These are phyloP conservation scores for Crematogaster levior DNA, from an alignment of 2,888 invertebrate genomes.

Conservation along the genomic window DNA sequence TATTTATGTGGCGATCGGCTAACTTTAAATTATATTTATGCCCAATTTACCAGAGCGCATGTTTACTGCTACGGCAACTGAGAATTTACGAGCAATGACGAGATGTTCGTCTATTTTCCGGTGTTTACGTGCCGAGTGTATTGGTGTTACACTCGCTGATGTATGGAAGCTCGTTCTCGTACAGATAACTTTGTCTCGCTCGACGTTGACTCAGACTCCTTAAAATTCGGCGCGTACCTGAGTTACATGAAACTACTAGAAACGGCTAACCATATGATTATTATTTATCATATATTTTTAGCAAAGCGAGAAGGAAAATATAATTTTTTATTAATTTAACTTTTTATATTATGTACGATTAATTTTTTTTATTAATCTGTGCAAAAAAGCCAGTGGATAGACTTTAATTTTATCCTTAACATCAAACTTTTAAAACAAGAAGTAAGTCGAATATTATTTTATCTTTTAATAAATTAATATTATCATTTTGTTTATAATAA, in stretches of 20 bases:
- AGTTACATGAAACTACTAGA: background rate
- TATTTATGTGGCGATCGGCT: conserved; percentile 1
- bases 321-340: background rate
- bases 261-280: background rate
- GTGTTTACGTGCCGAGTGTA: conserved; percentile 20
- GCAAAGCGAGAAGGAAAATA: background rate
- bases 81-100: conserved; percentile 10
- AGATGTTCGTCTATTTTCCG: conserved; percentile 15
- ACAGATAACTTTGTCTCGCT: background rate
- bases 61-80: background rate
- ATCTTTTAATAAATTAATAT: background rate
- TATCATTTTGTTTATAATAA: background rate
- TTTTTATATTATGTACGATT: background rate
- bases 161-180: conserved; percentile 8
- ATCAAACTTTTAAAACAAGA: background rate
- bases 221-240: background rate
- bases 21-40: conserved; percentile 52
- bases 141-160: background rate
- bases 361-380: background rate
- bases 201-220: conserved; percentile 21
- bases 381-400: background rate
- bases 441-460: background rate
- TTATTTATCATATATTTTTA: background rate
- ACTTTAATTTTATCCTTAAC: background rate
- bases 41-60: background rate